Conservation (phyloP, 2,888 invertebrate species). For the Caenorhabditis becei region DNA sequence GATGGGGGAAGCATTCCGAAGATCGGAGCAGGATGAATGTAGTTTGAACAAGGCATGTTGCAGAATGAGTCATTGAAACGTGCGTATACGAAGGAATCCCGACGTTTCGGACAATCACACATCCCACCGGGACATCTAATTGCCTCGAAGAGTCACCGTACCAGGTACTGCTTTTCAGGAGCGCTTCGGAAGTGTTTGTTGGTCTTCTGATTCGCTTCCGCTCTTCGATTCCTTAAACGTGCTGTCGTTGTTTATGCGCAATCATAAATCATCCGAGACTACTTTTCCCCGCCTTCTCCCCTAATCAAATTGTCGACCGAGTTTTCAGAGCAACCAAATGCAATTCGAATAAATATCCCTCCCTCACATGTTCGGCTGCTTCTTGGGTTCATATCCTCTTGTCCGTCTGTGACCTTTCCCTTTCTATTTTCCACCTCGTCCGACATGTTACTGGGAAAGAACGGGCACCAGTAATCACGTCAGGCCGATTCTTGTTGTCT, state of each 20-base stretch:
- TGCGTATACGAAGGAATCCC: too few species aligned
- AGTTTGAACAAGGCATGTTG: constrained; percentile 3
- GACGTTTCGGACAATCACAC: too few species aligned
- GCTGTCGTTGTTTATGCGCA: constrained; percentile 17
- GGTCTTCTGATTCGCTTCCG: constrained; percentile 19
- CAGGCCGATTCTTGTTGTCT: too few species aligned
- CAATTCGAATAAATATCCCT: background rate
- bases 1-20: background rate
- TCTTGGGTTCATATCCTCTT: background rate
- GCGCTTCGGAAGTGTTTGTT: constrained; percentile 5
- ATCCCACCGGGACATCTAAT: background rate
- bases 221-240: constrained; percentile 41
- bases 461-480: too few species aligned
- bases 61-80: background rate
- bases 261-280: constrained; percentile 29
- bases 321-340: constrained; percentile 1
- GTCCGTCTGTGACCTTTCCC: background rate
- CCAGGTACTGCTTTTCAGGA: too few species aligned
- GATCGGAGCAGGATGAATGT: background rate
- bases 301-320: constrained; percentile 1
- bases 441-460: too few species aligned
- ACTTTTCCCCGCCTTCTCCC: constrained; percentile 1
- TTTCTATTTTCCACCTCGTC: background rate
- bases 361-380: constrained; percentile 1
- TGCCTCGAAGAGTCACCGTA: background rate